Conservation (phyloP, 2,797 vertebrate genomes). For the Gadopsis marmoratus region DNA sequence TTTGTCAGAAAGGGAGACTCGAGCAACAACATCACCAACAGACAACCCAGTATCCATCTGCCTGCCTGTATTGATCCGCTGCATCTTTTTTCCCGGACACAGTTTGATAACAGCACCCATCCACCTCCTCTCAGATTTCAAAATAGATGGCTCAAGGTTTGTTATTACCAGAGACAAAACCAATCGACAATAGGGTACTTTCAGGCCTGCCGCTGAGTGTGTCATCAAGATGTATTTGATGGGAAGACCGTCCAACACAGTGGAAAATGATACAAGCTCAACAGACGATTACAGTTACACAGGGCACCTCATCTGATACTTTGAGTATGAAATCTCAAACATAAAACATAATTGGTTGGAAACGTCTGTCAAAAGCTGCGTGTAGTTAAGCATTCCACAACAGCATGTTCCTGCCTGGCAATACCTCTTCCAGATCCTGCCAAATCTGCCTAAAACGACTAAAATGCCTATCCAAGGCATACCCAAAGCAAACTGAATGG, state of each 20-base stretch:
- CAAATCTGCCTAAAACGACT: no score
- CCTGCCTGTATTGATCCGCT: conserved; percentile 47
- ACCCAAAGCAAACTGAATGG: no score
- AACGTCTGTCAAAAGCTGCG: background rate
- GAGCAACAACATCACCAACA: conserved; percentile 36
- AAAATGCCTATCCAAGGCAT: no score
- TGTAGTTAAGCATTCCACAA: background rate
- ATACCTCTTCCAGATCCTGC: no score
- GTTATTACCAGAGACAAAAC: conserved; percentile 66
- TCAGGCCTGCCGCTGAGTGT: conserved; percentile 44
- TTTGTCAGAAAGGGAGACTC: conserved; percentile 44
- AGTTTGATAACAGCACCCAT: conserved; percentile 57
- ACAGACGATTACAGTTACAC: background rate
- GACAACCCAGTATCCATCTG: conserved; percentile 35
- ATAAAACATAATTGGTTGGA: background rate
- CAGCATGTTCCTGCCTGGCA: background rate
- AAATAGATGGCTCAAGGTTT: conserved; percentile 64
- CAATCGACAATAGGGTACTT: conserved; percentile 61
- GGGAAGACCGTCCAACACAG: background rate
- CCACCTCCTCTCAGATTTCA: conserved; percentile 61
- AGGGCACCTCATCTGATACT: conserved; percentile 5
- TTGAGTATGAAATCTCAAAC: background rate
- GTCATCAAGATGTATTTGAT: conserved; percentile 44
- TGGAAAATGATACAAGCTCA: background rate
- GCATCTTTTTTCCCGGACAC: conserved; percentile 23